A percentile compares a stretch with the other conserved stretches of the same genome.
Conservation (phyloP, 1,140 invertebrate species). For the Diorhabda carinulata region DNA sequence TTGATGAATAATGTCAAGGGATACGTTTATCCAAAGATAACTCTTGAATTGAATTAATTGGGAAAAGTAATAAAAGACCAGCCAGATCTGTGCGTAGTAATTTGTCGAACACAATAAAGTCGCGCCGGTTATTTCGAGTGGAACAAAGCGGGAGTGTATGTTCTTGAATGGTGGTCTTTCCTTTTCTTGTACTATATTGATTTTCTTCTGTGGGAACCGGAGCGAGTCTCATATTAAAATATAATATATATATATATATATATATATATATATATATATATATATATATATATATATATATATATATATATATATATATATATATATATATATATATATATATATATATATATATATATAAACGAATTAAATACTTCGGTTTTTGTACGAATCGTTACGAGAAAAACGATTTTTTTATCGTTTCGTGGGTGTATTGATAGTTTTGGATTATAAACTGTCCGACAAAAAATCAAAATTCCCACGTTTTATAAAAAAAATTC, state of each 20-base stretch:
- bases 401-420: too few species aligned
- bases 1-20: slow-evolving; percentile 2
- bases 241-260: background rate
- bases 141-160: background rate
- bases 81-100: background rate
- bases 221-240: background rate
- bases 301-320: too few species aligned
- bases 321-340: too few species aligned
- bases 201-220: background rate
- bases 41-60: background rate
- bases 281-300: too few species aligned
- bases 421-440: too few species aligned
- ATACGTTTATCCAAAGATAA: background rate
- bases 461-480: too few species aligned
- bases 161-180: slow-evolving; percentile 2
- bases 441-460: too few species aligned
- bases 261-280: background rate
- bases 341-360: too few species aligned
- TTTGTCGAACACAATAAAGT: slow-evolving; percentile 1
- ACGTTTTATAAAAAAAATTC: too few species aligned
- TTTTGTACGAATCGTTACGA: too few species aligned
- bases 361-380: too few species aligned
- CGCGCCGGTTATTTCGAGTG: background rate
- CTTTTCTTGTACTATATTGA: background rate
- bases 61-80: background rate